These are phyloP conservation scores for Erinaceus europaeus DNA, from an alignment of 2,113 vertebrate species.

Conservation along the genomic window DNA sequence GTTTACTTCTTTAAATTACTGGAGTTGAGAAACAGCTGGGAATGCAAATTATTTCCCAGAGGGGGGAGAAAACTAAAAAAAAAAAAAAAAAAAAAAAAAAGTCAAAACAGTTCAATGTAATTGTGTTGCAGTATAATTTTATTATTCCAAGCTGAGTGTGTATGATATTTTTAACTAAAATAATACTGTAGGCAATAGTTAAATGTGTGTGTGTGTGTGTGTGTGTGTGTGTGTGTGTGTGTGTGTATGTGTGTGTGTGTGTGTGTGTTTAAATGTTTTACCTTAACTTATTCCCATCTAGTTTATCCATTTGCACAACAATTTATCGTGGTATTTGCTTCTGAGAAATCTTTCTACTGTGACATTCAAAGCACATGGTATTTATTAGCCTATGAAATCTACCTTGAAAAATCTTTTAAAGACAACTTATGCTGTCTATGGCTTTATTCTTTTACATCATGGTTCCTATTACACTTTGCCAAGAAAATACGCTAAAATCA, in stretches of 20 bases:
- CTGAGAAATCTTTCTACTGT: constrained; percentile 54
- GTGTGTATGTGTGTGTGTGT: constrained; percentile 7
- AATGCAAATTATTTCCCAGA: constrained; percentile 80
- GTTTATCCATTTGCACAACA: constrained; percentile 43
- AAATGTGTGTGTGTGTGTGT: too few species aligned
- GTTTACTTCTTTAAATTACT: constrained; percentile 87
- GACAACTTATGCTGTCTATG: constrained; percentile 14
- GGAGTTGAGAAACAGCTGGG: constrained; percentile 84
- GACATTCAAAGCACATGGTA: constrained; percentile 51
- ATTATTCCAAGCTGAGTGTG: constrained; percentile 71
- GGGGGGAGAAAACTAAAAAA: constrained; percentile 72
- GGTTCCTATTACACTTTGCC: constrained; percentile 54
- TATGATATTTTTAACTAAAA: constrained; percentile 78
- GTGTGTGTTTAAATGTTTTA: constrained; percentile 55
- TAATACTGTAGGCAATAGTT: constrained; percentile 67
- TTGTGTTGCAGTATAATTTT: constrained; percentile 81
- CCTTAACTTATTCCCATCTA: constrained; percentile 68
- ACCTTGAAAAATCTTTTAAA: constrained; percentile 50
- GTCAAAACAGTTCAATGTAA: constrained; percentile 76
- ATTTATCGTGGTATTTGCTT: constrained; percentile 67
- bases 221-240: too few species aligned
- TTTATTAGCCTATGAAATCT: constrained; percentile 50
- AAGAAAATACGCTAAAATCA: constrained; percentile 55
- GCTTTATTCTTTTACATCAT: constrained; percentile 21
- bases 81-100: constrained; percentile 71